Conservation (phyloP, 2,113 vertebrate genomes). For the Bostrychus sinensis region DNA sequence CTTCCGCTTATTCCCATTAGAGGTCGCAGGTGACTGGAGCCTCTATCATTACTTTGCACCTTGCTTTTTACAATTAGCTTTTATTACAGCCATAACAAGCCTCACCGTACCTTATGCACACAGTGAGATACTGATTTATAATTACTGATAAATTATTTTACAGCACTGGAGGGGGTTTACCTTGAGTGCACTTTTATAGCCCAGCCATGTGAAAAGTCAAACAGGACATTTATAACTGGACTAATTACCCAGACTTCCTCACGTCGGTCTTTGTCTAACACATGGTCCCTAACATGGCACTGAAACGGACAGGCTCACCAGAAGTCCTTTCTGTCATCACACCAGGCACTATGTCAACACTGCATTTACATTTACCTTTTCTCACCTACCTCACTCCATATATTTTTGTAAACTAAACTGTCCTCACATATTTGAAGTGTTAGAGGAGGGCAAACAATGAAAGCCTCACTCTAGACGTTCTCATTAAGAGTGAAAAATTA, state of each 20-base stretch:
- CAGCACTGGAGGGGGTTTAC: neutral
- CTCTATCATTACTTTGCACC: too few relatives aligned
- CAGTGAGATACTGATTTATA: neutral
- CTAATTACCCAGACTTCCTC: neutral
- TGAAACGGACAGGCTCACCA: neutral
- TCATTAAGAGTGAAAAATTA: constrained; percentile 62
- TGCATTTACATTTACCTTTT: constrained; percentile 37
- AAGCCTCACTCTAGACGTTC: constrained; percentile 48
- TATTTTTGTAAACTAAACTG: constrained; percentile 17
- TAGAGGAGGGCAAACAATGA: constrained; percentile 31
- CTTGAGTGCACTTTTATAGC: neutral
- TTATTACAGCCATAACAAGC: neutral
- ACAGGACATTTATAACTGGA: neutral
- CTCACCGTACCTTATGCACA: constrained; percentile 2
- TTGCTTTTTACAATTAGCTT: neutral
- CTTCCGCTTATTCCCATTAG: too few relatives aligned
- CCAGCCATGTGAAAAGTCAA: neutral
- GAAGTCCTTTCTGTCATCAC: constrained; percentile 38
- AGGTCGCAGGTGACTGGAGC: too few relatives aligned
- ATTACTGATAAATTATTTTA: neutral
- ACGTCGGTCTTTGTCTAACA: neutral
- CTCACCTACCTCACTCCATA: constrained; percentile 36
- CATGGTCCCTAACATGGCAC: neutral
- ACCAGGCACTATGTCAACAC: constrained; percentile 16
- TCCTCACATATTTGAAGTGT: constrained; percentile 33